A percentile compares a stretch with the other conserved stretches of the same genome.
These are phyloP conservation scores for Virgularia gustaviana DNA, from an alignment of 92 coral and sea anemone species.

Conservation along the genomic window DNA sequence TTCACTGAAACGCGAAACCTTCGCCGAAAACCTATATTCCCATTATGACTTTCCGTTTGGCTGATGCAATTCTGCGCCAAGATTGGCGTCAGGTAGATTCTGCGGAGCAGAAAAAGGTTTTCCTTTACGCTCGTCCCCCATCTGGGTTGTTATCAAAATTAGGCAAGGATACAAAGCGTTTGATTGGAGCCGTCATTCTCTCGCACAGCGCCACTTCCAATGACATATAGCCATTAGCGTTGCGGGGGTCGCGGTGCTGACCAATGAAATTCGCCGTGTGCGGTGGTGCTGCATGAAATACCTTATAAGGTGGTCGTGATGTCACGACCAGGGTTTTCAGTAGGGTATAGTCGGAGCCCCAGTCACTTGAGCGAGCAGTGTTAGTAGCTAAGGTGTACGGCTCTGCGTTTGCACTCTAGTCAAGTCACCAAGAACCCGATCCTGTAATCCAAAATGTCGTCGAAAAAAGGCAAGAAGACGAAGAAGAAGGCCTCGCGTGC, in stretches of 20 bases:
- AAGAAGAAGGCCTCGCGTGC: constrained; percentile 97
- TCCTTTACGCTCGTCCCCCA: not conserved
- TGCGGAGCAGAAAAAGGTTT: constrained; percentile 10
- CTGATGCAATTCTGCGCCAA: not conserved
- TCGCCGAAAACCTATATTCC: not conserved
- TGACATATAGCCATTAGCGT: not conserved
- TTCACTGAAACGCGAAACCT: not conserved
- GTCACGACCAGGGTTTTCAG: not conserved
- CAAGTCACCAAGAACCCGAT: not conserved
- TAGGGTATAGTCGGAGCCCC: too few relatives aligned
- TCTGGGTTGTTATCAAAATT: constrained; percentile 29
- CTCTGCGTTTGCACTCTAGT: not conserved
- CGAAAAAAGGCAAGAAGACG: constrained; percentile 77
- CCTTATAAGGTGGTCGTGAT: constrained; percentile 12
- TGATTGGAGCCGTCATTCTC: constrained; percentile 4
- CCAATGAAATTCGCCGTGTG: constrained; percentile 7
- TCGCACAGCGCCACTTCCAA: constrained; percentile 11
- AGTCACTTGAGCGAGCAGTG: too few relatives aligned
- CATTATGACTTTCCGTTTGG: not conserved
- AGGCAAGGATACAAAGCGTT: not conserved
- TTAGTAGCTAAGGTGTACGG: not conserved
- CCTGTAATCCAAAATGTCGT: constrained; percentile 19
- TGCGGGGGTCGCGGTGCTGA: not conserved
- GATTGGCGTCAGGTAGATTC: not conserved
- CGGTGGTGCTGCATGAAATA: not conserved